phyloP scores from a whole-genome alignment of 2,113 vertebrate species.

The Ctenodactylus gundi region DNA sequence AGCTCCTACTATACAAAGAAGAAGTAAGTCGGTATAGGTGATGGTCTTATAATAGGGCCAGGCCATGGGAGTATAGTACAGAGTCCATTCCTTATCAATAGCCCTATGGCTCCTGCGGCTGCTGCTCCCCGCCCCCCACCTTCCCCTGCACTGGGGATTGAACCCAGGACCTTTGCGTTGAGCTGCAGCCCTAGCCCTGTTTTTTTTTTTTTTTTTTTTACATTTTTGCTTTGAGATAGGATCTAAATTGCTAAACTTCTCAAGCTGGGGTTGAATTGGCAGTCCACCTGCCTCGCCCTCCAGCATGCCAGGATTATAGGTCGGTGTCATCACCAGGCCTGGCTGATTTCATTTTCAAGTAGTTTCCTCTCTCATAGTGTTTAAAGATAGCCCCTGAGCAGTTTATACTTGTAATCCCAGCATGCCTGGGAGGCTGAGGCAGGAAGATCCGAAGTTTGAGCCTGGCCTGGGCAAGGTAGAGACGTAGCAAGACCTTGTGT shows the following conservation, averaged over 20 bases:
- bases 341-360: not conserved
- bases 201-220: too few species aligned
- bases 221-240: too few species aligned
- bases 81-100: not conserved
- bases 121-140: too few species aligned
- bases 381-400: not conserved
- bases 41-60: not conserved
- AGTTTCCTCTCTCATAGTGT: not conserved
- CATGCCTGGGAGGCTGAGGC: not conserved
- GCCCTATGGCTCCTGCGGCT: too few species aligned
- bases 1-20: not conserved
- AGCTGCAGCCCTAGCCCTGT: too few species aligned
- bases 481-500: not conserved
- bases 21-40: not conserved
- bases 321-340: too few species aligned
- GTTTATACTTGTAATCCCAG: not conserved
- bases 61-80: not conserved
- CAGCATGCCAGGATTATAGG: too few species aligned
- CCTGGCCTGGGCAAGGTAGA: not conserved
- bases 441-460: not conserved
- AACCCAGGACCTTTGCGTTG: too few species aligned
- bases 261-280: too few species aligned
- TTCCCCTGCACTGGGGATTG: too few species aligned
- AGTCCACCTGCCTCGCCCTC: too few species aligned
- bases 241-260: too few species aligned